Evolutionary conservation across 2,113 vertebrate genomes (phyloP), one percentile per base, ranked within the genome.

Genomic region (Pseudopodoces humilis): DNA sequence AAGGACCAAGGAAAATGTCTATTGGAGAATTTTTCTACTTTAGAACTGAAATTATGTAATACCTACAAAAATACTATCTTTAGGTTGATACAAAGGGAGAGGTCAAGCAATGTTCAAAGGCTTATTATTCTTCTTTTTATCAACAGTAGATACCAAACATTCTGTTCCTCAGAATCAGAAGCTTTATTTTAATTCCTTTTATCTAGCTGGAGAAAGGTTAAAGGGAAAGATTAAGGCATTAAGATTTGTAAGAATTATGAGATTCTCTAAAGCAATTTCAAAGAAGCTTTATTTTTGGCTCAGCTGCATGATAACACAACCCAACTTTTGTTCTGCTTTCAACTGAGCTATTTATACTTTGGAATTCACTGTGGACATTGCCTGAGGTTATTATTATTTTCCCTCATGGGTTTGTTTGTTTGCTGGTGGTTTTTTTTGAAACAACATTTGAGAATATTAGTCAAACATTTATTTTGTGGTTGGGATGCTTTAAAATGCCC

Each of bases 161-260:
- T 88, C 62, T 86, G 41, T 93, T 76, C 67, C 47, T 90, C 65
- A 20, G 55, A 77, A 95, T 49, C 69, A 89, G 55, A 25, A 91
- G 88, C 93, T 97, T 96, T 91, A 78, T 92, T 94, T 96, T 94
- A 94, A 95, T 95, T 95, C 79, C 52, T 93, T 96, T 94, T 93
- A 94, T 94, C 92, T 91, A 75, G 53, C 86, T 93, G 76, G 69
- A 86, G 63, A 85, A 93, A 94, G 83, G 94, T 89, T 97, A 94
- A 91, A 88, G 78, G 70, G 88, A 93, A 80, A 96, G 93, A 96
- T 93, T 96, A 97, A 95, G 77, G 91, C 77, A 94, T 94, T 90
- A 94, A 82, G 65, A 79, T 86, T 92, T 83, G 58, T 84, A 79
- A 94, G 94, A 96, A 96, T 93, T 87, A 91, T 0, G n/a, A 95